Base-by-base conservation (phyloP, 2,888 invertebrate species). In the Plusia festucae region DNA sequence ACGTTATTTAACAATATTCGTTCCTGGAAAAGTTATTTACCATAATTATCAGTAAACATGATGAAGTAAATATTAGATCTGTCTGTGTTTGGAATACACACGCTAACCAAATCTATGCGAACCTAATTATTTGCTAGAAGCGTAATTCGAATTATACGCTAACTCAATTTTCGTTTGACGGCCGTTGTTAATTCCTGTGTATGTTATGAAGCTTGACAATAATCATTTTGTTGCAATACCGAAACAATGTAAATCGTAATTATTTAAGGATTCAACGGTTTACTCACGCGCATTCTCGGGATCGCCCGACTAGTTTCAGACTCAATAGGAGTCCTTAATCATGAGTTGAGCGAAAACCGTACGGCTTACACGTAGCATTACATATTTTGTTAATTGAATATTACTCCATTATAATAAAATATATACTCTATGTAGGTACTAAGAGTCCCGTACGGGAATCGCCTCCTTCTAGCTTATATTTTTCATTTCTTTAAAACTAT, bases 41-140 rank as follows among this genome's bases (percentile, higher is more conserved):
- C 16, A 40, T 68, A 71, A 68, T 73, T 71, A 66, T 62, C n/a
- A 51, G 59, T 65, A 57, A 62, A 76, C 20, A 62, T 32, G 34
- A 15, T 22, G 9, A 16, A 53, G 40, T 73, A 59, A 59, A 68
- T 65, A 62, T 64, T 62, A 53, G 49, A 15, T 22, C 27, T 20
- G 52, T 0, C 1, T 71, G 30, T 58, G 44, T 62, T 44, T 44
- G 20, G 49, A 11, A 56, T 56, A 44, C 9, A 15, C 11, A 11
- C 13, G 22, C 7, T 52, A 24, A 24, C 52, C n/a, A 15, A 52
- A 18, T 65, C 44, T 9, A 27, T 16, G 2, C 24, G 53, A 54
- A 16, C 1, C 15, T 9, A 18, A 13, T 49, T 49, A 49, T 49
- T 49, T 49, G 46, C n/a, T n/a, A 6, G 40, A n/a, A n/a, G n/a